Evolutionary conservation across 2,888 invertebrate genomes (phyloP).

Genomic region (Melipona bicolor): DNA sequence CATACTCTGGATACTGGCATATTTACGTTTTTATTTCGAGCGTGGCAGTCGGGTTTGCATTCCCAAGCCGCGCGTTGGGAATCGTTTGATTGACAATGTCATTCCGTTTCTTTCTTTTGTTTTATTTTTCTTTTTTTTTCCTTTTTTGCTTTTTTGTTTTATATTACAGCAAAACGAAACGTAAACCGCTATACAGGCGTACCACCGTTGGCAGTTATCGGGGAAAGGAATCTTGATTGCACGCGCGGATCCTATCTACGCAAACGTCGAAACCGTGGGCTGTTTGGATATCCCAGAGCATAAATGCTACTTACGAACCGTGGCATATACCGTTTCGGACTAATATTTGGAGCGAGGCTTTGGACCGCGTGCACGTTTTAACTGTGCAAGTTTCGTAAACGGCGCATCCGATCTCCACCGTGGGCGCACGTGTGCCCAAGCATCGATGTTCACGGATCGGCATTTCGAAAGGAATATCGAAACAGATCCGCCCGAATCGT

Average conservation of each 20-base stretch:
- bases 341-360: slow-evolving; percentile 36
- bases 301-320: slow-evolving; percentile 24
- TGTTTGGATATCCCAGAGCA: slow-evolving; percentile 18
- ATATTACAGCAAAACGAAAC: slow-evolving; percentile 11
- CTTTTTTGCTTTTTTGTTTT: background rate
- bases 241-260: slow-evolving; percentile 19
- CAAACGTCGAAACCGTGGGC: slow-evolving; percentile 3
- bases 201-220: slow-evolving; percentile 21
- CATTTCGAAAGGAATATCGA: slow-evolving; percentile 13
- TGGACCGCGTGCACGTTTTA: background rate
- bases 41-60: slow-evolving; percentile 5
- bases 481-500: slow-evolving; percentile 1
- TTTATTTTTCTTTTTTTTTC: background rate
- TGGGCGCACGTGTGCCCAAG: background rate
- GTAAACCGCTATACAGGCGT: slow-evolving; percentile 22
- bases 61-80: background rate
- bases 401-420: background rate
- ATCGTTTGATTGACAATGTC: slow-evolving; percentile 35
- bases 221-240: slow-evolving; percentile 33
- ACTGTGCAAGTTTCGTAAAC: background rate
- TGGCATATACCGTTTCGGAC: slow-evolving; percentile 1
- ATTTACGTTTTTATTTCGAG: slow-evolving; percentile 33
- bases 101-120: slow-evolving; percentile 6
- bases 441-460: background rate
- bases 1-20: background rate